These are phyloP conservation scores for Margaritifera margaritifera DNA, from an alignment of 2,888 invertebrate species.

Conservation along the genomic window DNA sequence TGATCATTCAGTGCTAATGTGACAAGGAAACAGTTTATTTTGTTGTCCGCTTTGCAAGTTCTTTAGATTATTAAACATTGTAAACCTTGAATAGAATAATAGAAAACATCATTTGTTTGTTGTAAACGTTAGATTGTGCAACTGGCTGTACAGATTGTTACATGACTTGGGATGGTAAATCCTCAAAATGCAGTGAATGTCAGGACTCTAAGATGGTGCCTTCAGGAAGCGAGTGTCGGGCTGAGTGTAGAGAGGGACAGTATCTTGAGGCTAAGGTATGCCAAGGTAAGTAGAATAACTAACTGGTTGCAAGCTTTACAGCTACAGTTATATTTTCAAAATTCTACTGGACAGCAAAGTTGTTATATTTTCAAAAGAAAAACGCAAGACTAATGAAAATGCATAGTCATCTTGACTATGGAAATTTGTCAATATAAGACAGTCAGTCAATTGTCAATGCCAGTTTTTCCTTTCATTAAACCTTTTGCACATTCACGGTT, in stretches of 20 bases:
- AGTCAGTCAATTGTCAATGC: too few relatives aligned
- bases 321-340: neutral
- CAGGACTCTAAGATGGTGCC: constrained; percentile 33
- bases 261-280: constrained; percentile 48
- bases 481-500: too few relatives aligned
- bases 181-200: constrained; percentile 48
- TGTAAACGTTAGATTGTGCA: constrained; percentile 40
- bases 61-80: too few relatives aligned
- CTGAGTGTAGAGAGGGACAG: constrained; percentile 45
- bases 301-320: neutral
- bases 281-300: constrained; percentile 36
- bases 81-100: too few relatives aligned
- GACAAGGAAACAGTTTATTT: too few relatives aligned
- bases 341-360: neutral
- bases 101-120: neutral
- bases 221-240: constrained; percentile 45
- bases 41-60: too few relatives aligned
- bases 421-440: too few relatives aligned
- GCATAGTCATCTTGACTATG: too few relatives aligned
- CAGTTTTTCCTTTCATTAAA: too few relatives aligned
- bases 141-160: constrained; percentile 52
- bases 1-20: too few relatives aligned
- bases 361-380: neutral
- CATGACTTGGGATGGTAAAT: constrained; percentile 24
- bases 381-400: too few relatives aligned